These are phyloP conservation scores for Petrolisthes cinctipes DNA, from an alignment of 2,888 invertebrate genomes.

Conservation along the genomic window DNA sequence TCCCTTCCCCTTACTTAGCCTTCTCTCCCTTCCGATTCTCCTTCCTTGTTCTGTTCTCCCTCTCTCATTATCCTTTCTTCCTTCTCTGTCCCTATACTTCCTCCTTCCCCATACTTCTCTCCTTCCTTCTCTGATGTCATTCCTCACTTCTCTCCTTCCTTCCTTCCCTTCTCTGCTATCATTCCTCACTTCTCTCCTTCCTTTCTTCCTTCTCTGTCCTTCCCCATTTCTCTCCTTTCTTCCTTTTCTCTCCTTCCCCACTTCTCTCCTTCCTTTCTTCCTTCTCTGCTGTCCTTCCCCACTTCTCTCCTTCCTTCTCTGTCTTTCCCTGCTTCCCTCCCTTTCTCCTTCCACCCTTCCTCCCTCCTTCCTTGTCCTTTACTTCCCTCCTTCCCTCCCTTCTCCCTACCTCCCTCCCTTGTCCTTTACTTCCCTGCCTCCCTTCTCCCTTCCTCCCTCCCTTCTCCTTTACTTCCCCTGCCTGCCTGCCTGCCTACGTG, in stretches of 20 bases:
- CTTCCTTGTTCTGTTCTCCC: neutral
- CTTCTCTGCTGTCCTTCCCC: neutral
- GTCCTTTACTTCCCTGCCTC: too few relatives aligned
- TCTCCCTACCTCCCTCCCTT: neutral
- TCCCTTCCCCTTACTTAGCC: neutral
- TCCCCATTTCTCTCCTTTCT: neutral
- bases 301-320: slow-evolving; percentile 15
- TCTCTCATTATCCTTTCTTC: neutral
- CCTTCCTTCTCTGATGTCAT: neutral
- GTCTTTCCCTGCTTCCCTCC: neutral
- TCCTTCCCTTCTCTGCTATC: neutral
- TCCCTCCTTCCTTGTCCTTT: neutral
- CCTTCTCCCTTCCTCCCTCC: too few relatives aligned
- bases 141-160: neutral
- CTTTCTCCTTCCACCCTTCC: neutral
- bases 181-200: neutral
- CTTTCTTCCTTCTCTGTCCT: neutral
- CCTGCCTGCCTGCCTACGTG: too few relatives aligned
- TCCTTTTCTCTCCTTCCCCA: neutral
- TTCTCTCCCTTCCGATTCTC: neutral
- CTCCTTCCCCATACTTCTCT: neutral
- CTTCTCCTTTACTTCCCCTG: too few relatives aligned
- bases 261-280: neutral
- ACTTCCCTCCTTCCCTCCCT: neutral
- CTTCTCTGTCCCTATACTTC: neutral